A percentile compares a stretch with the other conserved stretches of the same genome.
Evolutionary conservation across 2,888 invertebrate genomes (phyloP).

Genomic region (Lysandra coridon): DNA sequence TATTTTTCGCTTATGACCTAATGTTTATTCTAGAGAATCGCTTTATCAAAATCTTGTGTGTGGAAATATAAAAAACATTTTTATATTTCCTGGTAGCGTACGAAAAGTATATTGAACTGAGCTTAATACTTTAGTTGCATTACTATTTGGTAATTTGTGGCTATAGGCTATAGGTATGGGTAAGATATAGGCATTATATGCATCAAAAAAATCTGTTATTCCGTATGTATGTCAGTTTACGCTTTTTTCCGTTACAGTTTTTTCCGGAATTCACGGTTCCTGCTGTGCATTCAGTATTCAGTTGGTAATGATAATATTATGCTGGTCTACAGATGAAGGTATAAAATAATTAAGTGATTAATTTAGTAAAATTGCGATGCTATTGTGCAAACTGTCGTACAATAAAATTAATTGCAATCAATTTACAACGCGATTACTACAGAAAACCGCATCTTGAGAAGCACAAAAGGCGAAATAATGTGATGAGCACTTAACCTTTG

Average conservation of each 20-base stretch:
- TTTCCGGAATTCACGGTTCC: too few species aligned
- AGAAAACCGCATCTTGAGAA: conserved; percentile 54
- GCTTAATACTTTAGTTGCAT: too few species aligned
- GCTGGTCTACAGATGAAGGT: background rate
- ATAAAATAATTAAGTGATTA: background rate
- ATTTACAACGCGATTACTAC: background rate
- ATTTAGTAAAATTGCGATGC: background rate
- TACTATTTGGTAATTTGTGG: too few species aligned
- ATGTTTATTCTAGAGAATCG: background rate
- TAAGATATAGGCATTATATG: too few species aligned
- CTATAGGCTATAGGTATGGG: too few species aligned
- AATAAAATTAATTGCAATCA: background rate
- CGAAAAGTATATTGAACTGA: background rate
- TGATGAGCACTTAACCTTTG: conserved; percentile 75
- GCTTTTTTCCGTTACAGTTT: too few species aligned
- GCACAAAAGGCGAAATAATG: conserved; percentile 64
- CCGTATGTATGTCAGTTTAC: too few species aligned
- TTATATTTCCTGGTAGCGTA: background rate
- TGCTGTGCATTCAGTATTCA: too few species aligned
- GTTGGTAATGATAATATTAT: too few species aligned
- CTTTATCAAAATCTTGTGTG: background rate
- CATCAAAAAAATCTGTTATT: too few species aligned
- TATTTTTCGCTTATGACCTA: conserved; percentile 5
- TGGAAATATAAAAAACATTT: background rate
- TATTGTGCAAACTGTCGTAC: background rate